These are phyloP conservation scores for Chaetodon auriga DNA, from an alignment of 2,113 vertebrate genomes.

Conservation along the genomic window DNA sequence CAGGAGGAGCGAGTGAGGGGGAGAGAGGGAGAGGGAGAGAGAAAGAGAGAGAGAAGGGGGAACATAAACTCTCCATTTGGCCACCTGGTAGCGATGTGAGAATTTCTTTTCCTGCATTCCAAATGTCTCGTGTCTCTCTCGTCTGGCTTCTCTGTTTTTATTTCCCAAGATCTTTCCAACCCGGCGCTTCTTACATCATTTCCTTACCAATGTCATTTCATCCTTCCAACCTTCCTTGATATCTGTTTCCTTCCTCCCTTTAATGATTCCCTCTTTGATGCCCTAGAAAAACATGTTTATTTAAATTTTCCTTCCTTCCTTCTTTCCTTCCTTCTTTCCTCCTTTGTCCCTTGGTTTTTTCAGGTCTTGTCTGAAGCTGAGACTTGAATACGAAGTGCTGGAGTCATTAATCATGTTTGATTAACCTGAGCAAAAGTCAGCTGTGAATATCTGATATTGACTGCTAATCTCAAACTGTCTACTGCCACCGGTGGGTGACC, in stretches of 20 bases:
- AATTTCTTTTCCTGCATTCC: slow-evolving; percentile 32
- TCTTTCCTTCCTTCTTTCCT: not conserved
- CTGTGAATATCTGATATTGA: slow-evolving; percentile 66
- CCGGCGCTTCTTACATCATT: slow-evolving; percentile 20
- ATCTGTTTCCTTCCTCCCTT: not conserved
- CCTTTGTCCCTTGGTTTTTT: slow-evolving; percentile 18
- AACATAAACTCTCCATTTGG: slow-evolving; percentile 42
- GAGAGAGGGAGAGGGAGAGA: slow-evolving; percentile 6
- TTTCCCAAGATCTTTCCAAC: slow-evolving; percentile 35
- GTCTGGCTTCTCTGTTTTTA: slow-evolving; percentile 7
- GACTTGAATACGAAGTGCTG: slow-evolving; percentile 4
- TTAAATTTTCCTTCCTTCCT: not conserved
- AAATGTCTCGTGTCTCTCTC: slow-evolving; percentile 17
- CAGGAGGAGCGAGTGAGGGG: slow-evolving; percentile 22
- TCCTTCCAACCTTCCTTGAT: slow-evolving; percentile 1
- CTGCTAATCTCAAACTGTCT: slow-evolving; percentile 51
- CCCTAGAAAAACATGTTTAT: slow-evolving; percentile 1
- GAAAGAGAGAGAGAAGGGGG: slow-evolving; percentile 1
- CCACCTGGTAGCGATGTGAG: slow-evolving; percentile 25
- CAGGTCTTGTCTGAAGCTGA: slow-evolving; percentile 16
- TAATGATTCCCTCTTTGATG: slow-evolving; percentile 5
- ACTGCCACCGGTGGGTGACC: slow-evolving; percentile 52
- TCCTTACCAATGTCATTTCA: not conserved
- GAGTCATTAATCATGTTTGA: slow-evolving; percentile 67
- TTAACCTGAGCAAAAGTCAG: slow-evolving; percentile 65